Conservation (phyloP, 2,797 vertebrate species). For the Sebastes itinus region DNA sequence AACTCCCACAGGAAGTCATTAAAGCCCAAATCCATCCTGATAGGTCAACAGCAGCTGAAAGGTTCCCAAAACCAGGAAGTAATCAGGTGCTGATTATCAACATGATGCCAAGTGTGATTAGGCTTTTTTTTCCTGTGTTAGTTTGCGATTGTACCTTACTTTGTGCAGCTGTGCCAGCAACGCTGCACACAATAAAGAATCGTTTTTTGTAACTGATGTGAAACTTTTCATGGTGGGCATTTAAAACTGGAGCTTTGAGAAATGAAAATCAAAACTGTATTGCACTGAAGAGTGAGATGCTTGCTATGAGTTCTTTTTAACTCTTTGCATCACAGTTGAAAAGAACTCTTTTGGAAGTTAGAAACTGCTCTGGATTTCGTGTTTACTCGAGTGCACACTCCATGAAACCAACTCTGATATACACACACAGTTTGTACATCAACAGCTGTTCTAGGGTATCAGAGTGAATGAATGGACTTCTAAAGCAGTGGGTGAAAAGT, state of each 20-base stretch:
- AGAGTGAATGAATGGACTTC: neutral
- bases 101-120: slow-evolving; percentile 67
- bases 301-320: neutral
- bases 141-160: neutral
- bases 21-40: slow-evolving; percentile 52
- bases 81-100: slow-evolving; percentile 71
- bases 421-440: neutral
- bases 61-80: slow-evolving; percentile 74
- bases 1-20: slow-evolving; percentile 74
- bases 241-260: neutral
- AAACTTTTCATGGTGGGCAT: neutral
- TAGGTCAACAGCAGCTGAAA: slow-evolving; percentile 76
- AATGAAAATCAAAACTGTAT: neutral
- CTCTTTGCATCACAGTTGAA: neutral
- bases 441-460: neutral
- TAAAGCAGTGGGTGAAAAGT: slow-evolving; percentile 5
- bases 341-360: neutral
- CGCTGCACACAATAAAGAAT: neutral
- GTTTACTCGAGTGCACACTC: neutral
- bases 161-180: slow-evolving; percentile 3
- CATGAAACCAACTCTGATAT: neutral
- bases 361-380: neutral
- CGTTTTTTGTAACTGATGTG: neutral
- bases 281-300: neutral
- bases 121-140: neutral